Evolutionary conservation across 2,113 vertebrate species (phyloP).

Genomic region (Rafetus swinhoei): DNA sequence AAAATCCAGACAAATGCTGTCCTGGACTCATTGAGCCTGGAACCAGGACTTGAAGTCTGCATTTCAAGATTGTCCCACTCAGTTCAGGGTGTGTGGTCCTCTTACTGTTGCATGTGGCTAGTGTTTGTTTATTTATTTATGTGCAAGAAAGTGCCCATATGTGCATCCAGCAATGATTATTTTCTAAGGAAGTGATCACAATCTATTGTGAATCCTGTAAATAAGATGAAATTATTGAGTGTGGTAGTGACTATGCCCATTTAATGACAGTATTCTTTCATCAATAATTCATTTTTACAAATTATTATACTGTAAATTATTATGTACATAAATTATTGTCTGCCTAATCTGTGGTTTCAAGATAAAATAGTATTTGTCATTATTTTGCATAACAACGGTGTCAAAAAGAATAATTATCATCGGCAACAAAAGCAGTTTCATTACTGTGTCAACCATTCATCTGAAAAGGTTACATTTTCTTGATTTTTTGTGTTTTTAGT

Average conservation of each 20-base stretch:
- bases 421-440: background rate
- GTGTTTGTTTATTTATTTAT: background rate
- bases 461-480: conserved; percentile 12
- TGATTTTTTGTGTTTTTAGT: conserved; percentile 23
- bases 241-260: background rate
- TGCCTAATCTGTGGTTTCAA: conserved; percentile 12
- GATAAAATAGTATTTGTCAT: conserved; percentile 12
- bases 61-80: too few species aligned
- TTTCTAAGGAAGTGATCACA: background rate
- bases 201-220: conserved; percentile 41
- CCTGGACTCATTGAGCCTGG: too few species aligned
- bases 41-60: too few species aligned
- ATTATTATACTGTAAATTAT: conserved; percentile 67
- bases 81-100: too few species aligned
- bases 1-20: too few species aligned
- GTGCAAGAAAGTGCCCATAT: background rate
- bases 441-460: conserved; percentile 2
- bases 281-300: conserved; percentile 68
- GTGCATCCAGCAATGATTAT: background rate
- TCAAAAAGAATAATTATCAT: background rate
- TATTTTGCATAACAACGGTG: background rate
- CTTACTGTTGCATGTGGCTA: background rate
- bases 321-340: conserved; percentile 64
- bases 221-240: conserved; percentile 14
- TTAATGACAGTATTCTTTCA: conserved; percentile 45